phyloP scores from a whole-genome alignment of 2,888 invertebrate genomes.

The Xestia xanthographa region DNA sequence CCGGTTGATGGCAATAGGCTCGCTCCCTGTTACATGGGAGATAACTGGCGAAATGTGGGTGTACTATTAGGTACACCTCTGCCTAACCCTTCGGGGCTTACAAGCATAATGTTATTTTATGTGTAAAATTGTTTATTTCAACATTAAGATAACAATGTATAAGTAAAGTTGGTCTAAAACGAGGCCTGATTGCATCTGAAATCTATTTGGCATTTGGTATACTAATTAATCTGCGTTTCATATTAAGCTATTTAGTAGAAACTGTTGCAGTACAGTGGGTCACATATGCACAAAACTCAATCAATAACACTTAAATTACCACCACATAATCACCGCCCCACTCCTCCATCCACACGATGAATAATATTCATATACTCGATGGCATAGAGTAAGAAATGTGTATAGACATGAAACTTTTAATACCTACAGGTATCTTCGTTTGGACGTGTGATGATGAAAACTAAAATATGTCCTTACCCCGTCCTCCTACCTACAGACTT shows the following conservation, averaged over 20 bases:
- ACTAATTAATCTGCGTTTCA: background rate
- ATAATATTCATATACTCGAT: conserved; percentile 59
- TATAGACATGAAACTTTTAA: background rate
- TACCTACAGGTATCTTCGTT: background rate
- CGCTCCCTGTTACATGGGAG: no score
- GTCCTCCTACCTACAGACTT: no score
- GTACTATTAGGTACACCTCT: no score
- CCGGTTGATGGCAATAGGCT: no score
- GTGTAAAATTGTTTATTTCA: background rate
- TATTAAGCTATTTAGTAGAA: no score
- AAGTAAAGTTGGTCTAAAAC: background rate
- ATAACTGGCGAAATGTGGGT: no score
- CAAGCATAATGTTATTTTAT: no score
- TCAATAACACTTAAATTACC: conserved; percentile 56
- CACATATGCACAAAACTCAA: conserved; percentile 27
- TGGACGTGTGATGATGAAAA: background rate
- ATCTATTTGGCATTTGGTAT: background rate
- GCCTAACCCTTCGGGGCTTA: no score
- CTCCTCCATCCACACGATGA: conserved; percentile 62
- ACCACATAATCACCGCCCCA: conserved; percentile 41
- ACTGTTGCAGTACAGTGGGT: background rate
- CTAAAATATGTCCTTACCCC: background rate
- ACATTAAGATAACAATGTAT: background rate
- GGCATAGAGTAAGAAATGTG: conserved; percentile 19
- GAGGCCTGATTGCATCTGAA: background rate